Evolutionary conservation across 2,797 vertebrate genomes (phyloP), one percentile per base, ranked within the genome.

Genomic region (Mormyrus hasselquistii): DNA sequence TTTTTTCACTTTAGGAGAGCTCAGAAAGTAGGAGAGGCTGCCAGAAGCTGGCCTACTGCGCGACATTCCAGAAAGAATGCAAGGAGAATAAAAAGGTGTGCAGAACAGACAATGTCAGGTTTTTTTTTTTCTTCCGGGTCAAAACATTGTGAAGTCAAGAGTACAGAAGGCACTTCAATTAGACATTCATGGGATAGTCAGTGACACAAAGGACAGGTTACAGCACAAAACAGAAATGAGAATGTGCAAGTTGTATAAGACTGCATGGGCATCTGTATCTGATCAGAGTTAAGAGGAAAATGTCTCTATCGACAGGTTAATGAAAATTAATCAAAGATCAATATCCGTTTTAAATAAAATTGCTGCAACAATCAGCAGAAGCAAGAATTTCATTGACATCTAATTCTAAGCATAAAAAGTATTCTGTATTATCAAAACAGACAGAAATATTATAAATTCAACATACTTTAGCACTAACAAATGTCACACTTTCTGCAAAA

Each of bases 1-100:
- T 93, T 96, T 96, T 94, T 93, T 94, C 92, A 95, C 95, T 95
- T 96, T 96, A 89, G 95, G 92, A 83, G 95, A 96, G 94, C 91
- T 95, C 92, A 97, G 92, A 95, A 95, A 97, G 94, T 95, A 96
- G 87, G 95, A 95, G 90, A 96, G 91, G 90, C 93, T 94, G 87
- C 94, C 94, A 92, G 94, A 93, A 44, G 94, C 94, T 92, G 96
- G 91, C 95, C 95, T 96, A 94, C 93, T 95, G 93, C 95, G 93
- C 95, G 95, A 96, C 91, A 92, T 92, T 79, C 92, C 94, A 93
- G 91, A 88, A 49, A 49, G 79, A 12, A 49, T 16, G 44, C 44
- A 47, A 59, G 53, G 73, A 52, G 50, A 50, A 89, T 89, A 90
- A 88, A 22, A 57, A 87, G 57, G 55, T 12, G 85, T 47, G 49